phyloP scores from a whole-genome alignment of 1,140 invertebrate species.

The Drosophila bipectinata region DNA sequence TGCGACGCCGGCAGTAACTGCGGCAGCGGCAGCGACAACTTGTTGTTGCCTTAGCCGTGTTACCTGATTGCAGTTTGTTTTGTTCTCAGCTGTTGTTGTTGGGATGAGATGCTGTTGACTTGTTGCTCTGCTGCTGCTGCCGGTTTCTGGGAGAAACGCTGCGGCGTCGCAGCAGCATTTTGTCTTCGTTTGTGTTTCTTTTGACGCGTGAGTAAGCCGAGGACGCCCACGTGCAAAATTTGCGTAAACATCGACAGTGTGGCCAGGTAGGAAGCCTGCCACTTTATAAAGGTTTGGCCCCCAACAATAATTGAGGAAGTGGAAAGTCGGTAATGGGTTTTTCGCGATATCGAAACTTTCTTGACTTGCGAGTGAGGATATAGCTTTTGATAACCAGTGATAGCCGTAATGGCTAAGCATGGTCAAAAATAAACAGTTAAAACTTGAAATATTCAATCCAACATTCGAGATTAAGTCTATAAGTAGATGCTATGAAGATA shows the following conservation, averaged over 20 bases:
- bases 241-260: conserved; percentile 64
- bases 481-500: background rate
- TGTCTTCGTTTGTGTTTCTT: conserved; percentile 81
- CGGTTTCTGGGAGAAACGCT: conserved; percentile 55
- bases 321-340: conserved; percentile 6
- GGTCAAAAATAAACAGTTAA: too few species aligned
- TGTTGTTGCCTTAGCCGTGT: conserved; percentile 48
- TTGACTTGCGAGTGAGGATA: background rate
- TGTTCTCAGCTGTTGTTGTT: conserved; percentile 75
- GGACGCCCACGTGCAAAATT: conserved; percentile 79
- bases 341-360: background rate
- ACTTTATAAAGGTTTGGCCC: background rate
- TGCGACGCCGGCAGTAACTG: conserved; percentile 17
- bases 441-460: background rate
- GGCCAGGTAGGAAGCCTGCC: conserved; percentile 38
- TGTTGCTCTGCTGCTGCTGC: conserved; percentile 37
- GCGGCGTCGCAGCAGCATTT: conserved; percentile 62
- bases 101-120: conserved; percentile 52
- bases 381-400: background rate
- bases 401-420: background rate
- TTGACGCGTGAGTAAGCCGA: conserved; percentile 79
- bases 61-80: conserved; percentile 75
- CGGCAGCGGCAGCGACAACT: conserved; percentile 38
- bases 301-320: conserved; percentile 19
- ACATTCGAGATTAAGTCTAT: background rate